Conservation (phyloP, 2,113 vertebrate genomes). For the Diglossa brunneiventris region DNA sequence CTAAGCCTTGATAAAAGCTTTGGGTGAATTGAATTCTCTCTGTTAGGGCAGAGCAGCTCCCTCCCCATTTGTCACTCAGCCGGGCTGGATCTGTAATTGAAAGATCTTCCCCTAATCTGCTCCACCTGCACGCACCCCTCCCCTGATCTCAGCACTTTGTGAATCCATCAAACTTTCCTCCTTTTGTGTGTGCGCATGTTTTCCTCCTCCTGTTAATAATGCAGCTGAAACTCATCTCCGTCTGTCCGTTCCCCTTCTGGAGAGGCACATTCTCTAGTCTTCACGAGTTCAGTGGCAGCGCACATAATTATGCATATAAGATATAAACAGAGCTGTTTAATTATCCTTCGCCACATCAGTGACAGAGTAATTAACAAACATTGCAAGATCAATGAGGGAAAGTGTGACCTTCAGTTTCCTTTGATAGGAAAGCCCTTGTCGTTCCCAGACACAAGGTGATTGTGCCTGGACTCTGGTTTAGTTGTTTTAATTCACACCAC, state of each 20-base stretch:
- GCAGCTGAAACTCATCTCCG: conserved; percentile 66
- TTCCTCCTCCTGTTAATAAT: conserved; percentile 67
- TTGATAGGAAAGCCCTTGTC: conserved; percentile 84
- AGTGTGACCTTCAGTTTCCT: conserved; percentile 98
- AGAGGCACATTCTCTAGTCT: conserved; percentile 82
- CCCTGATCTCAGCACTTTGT: conserved; percentile 35
- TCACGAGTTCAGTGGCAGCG: conserved; percentile 91
- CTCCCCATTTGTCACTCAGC: conserved; percentile 33
- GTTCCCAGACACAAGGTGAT: conserved; percentile 81
- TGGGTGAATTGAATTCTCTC: neutral
- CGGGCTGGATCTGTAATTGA: conserved; percentile 30
- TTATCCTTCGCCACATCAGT: conserved; percentile 99
- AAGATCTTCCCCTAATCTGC: conserved; percentile 48
- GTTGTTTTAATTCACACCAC: conserved; percentile 51
- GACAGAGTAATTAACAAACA: conserved; percentile 99
- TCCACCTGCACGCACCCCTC: conserved; percentile 49
- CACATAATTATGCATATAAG: conserved; percentile 99
- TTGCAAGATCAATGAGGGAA: conserved; percentile 99
- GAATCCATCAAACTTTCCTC: conserved; percentile 63
- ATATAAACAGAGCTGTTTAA: conserved; percentile 99
- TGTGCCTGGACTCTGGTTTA: conserved; percentile 62
- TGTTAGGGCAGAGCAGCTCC: conserved; percentile 1
- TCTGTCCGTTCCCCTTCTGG: conserved; percentile 73
- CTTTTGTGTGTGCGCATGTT: conserved; percentile 41
- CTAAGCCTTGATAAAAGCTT: neutral